Base-by-base conservation (phyloP, 2,888 invertebrate genomes). In the Epiperipatus broadwayi region DNA sequence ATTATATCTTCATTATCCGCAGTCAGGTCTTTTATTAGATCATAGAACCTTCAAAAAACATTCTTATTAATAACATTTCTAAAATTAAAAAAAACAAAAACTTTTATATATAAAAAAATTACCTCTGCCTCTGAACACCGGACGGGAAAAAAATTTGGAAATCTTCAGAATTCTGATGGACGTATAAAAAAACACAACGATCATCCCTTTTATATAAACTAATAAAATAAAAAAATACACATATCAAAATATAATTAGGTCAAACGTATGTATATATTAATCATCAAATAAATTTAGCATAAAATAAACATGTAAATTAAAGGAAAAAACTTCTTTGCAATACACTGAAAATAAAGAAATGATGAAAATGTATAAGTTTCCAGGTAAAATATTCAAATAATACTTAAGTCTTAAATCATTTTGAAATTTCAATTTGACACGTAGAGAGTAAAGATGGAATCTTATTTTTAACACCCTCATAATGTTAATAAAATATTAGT, bases 141-240 rank as follows among this genome's bases (percentile, higher is more conserved):
- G 93, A 91, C 1, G 97, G 89, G 50, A 97, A 78, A 60, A 78
- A 91, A 63, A 97, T 85, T 71, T 95, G 93, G 65, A 97, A 97
- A 63, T 95, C 93, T 54, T 93, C 91, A 0, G 91, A 91, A 59
- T 95, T 93, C 59, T 91, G 83, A 58, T 87, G 81, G 22, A 97
- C 95, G 60, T 97, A 99, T 0, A 99, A 68, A 59, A 93, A 93
- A 8, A 95, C 70, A 47, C 91, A 91, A 14, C 93, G 70, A 53
- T 89, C 84, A 59, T 97, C 95, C 29, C 91, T 71, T 60, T 91
- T 93, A 62, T 91, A 95, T 43, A 89, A 66, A 63, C 89, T 85
- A n/a, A n/a, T n/a, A n/a, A n/a, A n/a, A n/a, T n/a, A n/a, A 58
- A 5, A 53, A 52, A 40, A 40, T 44, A 45, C 39, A 28, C 15